phyloP scores from a whole-genome alignment of 2,113 vertebrate species.

The Cryptoleucopteryx plumbea region DNA sequence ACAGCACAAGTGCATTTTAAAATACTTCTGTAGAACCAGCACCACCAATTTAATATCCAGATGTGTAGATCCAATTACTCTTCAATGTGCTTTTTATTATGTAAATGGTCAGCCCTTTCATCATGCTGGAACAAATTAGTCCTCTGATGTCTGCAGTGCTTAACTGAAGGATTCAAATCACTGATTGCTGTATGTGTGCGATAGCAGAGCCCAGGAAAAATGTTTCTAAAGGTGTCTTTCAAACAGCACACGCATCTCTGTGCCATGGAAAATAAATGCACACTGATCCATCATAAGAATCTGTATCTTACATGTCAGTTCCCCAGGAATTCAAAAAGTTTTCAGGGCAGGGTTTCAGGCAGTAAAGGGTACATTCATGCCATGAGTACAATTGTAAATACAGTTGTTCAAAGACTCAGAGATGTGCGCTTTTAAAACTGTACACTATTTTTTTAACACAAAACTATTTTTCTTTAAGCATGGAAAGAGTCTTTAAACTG shows the following conservation, averaged over 20 bases:
- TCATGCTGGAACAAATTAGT: not conserved
- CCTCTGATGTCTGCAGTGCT: not conserved
- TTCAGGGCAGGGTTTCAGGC: not conserved
- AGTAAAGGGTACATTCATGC: not conserved
- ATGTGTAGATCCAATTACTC: conserved; percentile 31
- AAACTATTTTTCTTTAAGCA: not conserved
- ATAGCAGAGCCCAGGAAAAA: not conserved
- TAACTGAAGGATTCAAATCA: not conserved
- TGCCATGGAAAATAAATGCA: not conserved
- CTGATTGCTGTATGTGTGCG: not conserved
- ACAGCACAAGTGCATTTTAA: not conserved
- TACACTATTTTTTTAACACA: not conserved
- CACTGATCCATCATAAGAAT: not conserved
- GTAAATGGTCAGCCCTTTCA: conserved; percentile 12
- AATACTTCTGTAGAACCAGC: not conserved
- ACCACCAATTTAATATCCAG: conserved; percentile 35
- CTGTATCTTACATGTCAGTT: not conserved
- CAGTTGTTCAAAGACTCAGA: not conserved
- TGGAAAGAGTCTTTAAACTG: not conserved
- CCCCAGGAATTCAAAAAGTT: not conserved
- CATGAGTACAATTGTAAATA: not conserved
- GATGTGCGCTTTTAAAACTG: not conserved
- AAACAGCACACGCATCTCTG: not conserved
- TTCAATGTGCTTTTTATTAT: conserved; percentile 43
- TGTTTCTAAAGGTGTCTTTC: not conserved